These are phyloP conservation scores for Amphiprion percula DNA, from an alignment of 2,113 vertebrate genomes.

Conservation along the genomic window DNA sequence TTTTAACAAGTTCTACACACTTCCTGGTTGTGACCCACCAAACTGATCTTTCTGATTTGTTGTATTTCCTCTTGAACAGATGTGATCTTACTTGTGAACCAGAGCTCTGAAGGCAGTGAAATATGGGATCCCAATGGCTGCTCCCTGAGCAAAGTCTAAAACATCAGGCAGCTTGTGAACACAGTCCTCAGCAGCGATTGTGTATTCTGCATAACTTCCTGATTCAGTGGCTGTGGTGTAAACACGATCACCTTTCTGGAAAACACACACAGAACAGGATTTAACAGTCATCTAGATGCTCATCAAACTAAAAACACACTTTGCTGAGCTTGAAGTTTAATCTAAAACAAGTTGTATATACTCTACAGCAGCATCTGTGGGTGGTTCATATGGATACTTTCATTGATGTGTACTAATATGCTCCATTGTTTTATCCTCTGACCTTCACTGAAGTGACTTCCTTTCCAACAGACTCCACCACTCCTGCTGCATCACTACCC, in stretches of 20 bases:
- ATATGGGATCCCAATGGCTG: constrained; percentile 91
- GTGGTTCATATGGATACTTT: neutral
- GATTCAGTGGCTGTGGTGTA: constrained; percentile 87
- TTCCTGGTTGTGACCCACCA: no score
- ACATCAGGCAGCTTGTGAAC: constrained; percentile 87
- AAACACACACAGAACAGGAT: constrained; percentile 12
- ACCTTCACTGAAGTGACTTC: constrained; percentile 89
- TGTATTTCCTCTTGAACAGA: neutral
- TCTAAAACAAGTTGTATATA: neutral
- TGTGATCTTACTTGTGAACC: constrained; percentile 88
- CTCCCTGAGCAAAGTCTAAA: constrained; percentile 90
- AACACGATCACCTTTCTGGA: constrained; percentile 91
- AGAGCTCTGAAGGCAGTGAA: constrained; percentile 96
- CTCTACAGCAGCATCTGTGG: neutral
- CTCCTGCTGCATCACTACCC: constrained; percentile 89
- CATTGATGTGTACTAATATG: neutral
- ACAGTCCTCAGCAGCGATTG: constrained; percentile 81
- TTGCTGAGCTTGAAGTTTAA: no score
- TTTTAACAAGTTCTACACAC: no score
- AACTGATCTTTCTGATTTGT: no score
- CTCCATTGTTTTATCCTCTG: neutral
- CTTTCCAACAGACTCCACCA: constrained; percentile 87
- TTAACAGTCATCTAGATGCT: no score
- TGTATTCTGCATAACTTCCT: constrained; percentile 93
- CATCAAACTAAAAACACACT: no score